A percentile compares a stretch with the other conserved stretches of the same genome.
These are phyloP conservation scores for Hartigia nigra DNA, from an alignment of 2,888 invertebrate genomes.

Conservation along the genomic window DNA sequence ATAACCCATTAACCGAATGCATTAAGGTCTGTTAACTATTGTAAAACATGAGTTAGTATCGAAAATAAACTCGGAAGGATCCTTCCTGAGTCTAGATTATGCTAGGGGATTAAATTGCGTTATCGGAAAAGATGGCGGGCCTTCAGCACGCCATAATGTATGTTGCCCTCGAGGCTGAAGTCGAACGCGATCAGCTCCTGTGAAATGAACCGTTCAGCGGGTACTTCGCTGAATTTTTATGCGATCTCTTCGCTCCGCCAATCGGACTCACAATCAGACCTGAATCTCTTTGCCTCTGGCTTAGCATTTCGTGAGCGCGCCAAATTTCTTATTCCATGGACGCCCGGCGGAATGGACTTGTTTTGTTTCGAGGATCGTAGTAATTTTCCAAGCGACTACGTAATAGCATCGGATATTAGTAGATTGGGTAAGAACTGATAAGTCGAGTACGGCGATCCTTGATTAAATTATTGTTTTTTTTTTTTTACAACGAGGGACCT, in stretches of 20 bases:
- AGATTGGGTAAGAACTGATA: background rate
- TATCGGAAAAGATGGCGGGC: conserved; percentile 29
- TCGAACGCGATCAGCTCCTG: conserved; percentile 30
- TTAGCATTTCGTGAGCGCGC: background rate
- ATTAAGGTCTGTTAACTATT: background rate
- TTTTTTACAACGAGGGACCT: background rate
- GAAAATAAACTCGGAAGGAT: background rate
- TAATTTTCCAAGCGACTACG: background rate
- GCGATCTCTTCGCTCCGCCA: conserved; percentile 24
- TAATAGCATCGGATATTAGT: background rate
- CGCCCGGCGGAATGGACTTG: background rate
- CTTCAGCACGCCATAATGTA: conserved; percentile 31
- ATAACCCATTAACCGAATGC: too few relatives aligned
- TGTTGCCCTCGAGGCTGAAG: conserved; percentile 31
- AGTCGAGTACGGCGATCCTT: background rate
- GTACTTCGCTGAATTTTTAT: conserved; percentile 33
- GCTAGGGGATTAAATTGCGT: conserved; percentile 29
- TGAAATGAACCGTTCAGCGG: conserved; percentile 34
- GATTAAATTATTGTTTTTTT: background rate
- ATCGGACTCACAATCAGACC: conserved; percentile 24
- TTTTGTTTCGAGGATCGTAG: background rate
- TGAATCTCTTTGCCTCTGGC: conserved; percentile 14
- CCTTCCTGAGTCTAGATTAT: background rate
- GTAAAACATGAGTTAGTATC: background rate
- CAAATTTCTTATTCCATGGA: background rate